Evolutionary conservation across 1,140 invertebrate genomes (phyloP).

Genomic region (Thalassaphorura encarpata): DNA sequence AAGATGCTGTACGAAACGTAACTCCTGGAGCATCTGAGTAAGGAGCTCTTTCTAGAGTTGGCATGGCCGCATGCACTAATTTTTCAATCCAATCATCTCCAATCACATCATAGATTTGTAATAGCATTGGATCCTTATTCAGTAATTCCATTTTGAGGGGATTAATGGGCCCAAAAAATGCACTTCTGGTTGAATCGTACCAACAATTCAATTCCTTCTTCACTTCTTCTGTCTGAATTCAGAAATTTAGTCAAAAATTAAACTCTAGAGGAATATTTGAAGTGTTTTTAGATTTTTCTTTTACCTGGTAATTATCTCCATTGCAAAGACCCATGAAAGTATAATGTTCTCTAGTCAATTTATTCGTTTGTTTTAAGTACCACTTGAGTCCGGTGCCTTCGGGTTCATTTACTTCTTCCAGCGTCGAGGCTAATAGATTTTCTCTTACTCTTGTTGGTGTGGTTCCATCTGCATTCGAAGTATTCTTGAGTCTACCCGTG

Average conservation of each 20-base stretch:
- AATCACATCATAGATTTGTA: conserved; percentile 25
- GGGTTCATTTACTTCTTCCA: too few species aligned
- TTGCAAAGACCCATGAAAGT: conserved; percentile 27
- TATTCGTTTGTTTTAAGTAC: not conserved
- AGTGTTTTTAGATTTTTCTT: not conserved
- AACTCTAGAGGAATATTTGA: not conserved
- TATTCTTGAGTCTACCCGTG: too few species aligned
- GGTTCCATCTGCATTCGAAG: too few species aligned
- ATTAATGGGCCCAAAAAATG: conserved; percentile 25
- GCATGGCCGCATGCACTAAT: conserved; percentile 24
- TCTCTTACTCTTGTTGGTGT: too few species aligned
- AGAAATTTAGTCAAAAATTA: not conserved
- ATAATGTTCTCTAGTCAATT: conserved; percentile 11
- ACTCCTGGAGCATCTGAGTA: conserved; percentile 6
- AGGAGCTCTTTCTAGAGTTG: conserved; percentile 20
- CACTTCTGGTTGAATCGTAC: conserved; percentile 21
- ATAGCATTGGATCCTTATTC: conserved; percentile 18
- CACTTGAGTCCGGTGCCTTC: not conserved
- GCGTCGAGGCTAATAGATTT: too few species aligned
- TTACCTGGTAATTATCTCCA: conserved; percentile 16
- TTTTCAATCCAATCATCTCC: conserved; percentile 22
- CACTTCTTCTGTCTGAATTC: conserved; percentile 6
- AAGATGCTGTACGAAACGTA: conserved; percentile 26
- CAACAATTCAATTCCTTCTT: conserved; percentile 22
- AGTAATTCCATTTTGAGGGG: conserved; percentile 28